These are phyloP conservation scores for Nothoprocta perdicaria DNA, from an alignment of 2,113 vertebrate species.

Conservation along the genomic window DNA sequence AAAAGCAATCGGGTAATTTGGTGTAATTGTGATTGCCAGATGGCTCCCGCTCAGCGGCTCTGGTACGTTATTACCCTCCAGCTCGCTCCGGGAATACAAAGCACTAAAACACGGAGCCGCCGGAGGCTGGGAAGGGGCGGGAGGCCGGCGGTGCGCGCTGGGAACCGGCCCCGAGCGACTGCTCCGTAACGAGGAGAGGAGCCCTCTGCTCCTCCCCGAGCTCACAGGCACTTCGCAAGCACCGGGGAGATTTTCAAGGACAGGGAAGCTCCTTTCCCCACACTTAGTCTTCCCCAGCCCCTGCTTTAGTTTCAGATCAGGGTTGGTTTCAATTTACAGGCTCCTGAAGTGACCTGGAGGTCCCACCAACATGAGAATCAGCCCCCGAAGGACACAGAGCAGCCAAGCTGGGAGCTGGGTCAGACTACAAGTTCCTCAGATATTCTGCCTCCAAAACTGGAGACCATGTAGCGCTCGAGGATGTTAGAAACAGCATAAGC, in stretches of 20 bases:
- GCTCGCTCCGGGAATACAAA: background rate
- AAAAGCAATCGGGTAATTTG: conserved; percentile 3
- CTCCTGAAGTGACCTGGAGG: background rate
- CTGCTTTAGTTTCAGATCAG: rapidly evolving
- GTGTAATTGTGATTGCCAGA: background rate
- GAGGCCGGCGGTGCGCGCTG: background rate
- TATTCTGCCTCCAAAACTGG: too few relatives aligned
- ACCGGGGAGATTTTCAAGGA: background rate
- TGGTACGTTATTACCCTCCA: background rate
- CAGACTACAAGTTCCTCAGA: rapidly evolving
- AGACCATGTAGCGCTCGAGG: too few relatives aligned
- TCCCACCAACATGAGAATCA: background rate
- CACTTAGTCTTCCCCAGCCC: background rate
- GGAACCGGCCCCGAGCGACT: background rate
- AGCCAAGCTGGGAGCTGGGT: rapidly evolving
- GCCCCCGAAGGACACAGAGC: background rate
- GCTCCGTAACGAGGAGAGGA: background rate
- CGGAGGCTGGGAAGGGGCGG: background rate
- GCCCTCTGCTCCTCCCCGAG: background rate
- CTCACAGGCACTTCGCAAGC: background rate
- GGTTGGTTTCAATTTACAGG: background rate
- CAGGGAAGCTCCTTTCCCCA: background rate
- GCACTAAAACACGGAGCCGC: background rate
- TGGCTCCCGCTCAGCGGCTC: background rate
- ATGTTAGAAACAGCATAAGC: too few relatives aligned